A percentile compares a stretch with the other conserved stretches of the same genome.
phyloP scores from a whole-genome alignment of 2,888 invertebrate species.

The Parnassius mnemosyne region DNA sequence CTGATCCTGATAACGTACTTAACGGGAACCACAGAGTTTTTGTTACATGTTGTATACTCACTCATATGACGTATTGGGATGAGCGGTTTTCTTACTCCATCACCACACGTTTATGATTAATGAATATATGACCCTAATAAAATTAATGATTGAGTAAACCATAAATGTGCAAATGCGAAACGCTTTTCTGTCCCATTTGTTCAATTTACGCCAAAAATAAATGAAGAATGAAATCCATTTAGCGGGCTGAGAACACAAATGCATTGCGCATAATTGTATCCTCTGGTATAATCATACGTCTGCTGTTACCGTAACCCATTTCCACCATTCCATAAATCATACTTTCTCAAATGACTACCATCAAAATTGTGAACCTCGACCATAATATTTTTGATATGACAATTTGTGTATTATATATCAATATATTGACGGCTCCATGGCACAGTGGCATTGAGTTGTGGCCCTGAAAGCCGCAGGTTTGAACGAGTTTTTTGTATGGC shows the following conservation, averaged over 20 bases:
- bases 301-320: slow-evolving; percentile 72
- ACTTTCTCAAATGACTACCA: slow-evolving; percentile 35
- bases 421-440: too few species aligned
- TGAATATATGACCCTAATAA: too few species aligned
- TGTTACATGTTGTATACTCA: too few species aligned
- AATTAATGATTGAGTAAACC: too few species aligned
- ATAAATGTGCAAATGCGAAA: neutral
- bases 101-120: too few species aligned
- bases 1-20: too few species aligned
- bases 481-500: too few species aligned
- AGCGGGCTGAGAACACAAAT: slow-evolving; percentile 30
- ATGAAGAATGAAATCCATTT: slow-evolving; percentile 21
- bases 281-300: slow-evolving; percentile 42
- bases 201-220: slow-evolving; percentile 4
- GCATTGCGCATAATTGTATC: slow-evolving; percentile 62
- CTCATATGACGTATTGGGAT: too few species aligned
- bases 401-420: neutral
- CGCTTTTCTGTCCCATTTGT: neutral
- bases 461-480: too few species aligned
- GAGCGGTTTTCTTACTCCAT: too few species aligned
- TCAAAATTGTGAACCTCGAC: slow-evolving; percentile 38
- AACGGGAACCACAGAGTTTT: too few species aligned
- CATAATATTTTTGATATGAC: neutral
- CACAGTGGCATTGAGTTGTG: too few species aligned
- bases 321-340: slow-evolving; percentile 74